Evolutionary conservation across 2,888 invertebrate species (phyloP).

Genomic region (Amitus sp.): DNA sequence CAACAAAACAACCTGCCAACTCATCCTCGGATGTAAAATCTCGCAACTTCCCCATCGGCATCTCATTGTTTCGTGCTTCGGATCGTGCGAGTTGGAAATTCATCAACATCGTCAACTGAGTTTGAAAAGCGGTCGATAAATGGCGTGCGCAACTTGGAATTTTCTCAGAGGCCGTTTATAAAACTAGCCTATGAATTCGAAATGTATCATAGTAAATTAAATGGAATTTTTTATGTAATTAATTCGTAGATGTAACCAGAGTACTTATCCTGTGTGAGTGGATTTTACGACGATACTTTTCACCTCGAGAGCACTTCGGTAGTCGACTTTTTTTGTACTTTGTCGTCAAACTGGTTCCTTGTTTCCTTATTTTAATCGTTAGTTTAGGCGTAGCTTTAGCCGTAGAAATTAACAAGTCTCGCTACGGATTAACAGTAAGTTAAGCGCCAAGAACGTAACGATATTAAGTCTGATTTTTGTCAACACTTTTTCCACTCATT

Average conservation of each 20-base stretch:
- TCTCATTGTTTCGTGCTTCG: conserved; percentile 1
- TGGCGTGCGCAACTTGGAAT: conserved; percentile 1
- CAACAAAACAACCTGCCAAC: conserved; percentile 4
- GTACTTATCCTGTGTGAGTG: conserved; percentile 12
- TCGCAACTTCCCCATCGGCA: conserved; percentile 1
- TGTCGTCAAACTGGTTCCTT: conserved; percentile 2
- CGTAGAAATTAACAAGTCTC: not conserved
- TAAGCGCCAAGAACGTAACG: not conserved
- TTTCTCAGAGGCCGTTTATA: not conserved
- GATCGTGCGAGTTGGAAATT: conserved; percentile 3
- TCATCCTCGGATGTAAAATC: conserved; percentile 33
- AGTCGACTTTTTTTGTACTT: conserved; percentile 2
- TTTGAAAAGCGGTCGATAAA: not conserved
- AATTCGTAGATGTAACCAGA: conserved; percentile 6
- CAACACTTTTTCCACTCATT: not conserved
- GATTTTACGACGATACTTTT: not conserved
- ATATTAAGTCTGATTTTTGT: conserved; percentile 6
- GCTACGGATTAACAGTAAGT: conserved; percentile 1
- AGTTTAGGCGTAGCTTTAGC: conserved; percentile 2
- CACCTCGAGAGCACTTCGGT: not conserved
- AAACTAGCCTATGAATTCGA: conserved; percentile 5
- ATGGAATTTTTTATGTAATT: conserved; percentile 10
- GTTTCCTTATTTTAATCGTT: conserved; percentile 2
- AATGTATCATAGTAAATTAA: conserved; percentile 10
- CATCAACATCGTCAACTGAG: not conserved